Evolutionary conservation across 2,113 vertebrate species (phyloP).

Genomic region (Anthoscopus minutus): DNA sequence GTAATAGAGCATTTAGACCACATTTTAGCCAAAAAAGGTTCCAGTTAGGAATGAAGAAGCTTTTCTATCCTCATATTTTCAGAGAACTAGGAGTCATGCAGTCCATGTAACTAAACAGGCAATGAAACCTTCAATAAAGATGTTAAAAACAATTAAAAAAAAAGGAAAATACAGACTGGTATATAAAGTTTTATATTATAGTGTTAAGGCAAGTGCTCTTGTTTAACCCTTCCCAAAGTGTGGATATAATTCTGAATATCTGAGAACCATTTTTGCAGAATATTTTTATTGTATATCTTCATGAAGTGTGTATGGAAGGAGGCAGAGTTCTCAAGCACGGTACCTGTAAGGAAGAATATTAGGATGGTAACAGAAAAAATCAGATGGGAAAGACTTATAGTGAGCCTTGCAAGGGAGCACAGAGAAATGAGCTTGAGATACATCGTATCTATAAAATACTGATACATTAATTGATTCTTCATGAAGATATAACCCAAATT

Average conservation of each 20-base stretch:
- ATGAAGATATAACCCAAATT: neutral
- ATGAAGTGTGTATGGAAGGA: neutral
- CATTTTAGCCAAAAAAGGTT: neutral
- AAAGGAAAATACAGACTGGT: neutral
- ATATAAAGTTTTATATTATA: neutral
- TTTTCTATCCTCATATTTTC: neutral
- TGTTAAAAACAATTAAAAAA: neutral
- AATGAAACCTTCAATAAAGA: neutral
- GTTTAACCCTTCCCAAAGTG: neutral
- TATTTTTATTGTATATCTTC: neutral
- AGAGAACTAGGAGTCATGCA: neutral
- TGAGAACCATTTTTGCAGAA: neutral
- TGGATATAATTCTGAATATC: neutral
- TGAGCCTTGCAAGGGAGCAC: neutral
- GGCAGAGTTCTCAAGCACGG: neutral
- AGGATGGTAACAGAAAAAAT: neutral
- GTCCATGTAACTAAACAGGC: neutral
- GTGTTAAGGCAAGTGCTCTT: neutral
- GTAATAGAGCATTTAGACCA: neutral
- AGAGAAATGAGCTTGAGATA: neutral
- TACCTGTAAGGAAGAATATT: neutral
- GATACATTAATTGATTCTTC: neutral
- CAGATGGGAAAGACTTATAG: neutral
- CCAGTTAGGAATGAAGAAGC: neutral
- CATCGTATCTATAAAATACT: neutral